phyloP scores from a whole-genome alignment of 1,140 invertebrate species.

The Phymorhynchus buccinoides region DNA sequence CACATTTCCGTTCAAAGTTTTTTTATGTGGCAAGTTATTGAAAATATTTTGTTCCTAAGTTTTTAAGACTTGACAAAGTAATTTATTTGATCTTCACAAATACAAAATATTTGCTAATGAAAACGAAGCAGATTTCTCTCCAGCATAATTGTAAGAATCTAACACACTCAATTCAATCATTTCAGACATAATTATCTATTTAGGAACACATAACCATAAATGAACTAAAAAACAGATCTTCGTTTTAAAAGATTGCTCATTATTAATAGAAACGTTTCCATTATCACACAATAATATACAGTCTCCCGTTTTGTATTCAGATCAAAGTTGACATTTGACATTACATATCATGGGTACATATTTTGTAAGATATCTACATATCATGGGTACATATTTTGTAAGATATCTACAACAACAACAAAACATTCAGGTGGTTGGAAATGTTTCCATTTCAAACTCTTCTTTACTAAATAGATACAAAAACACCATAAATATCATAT shows the following conservation, averaged over 20 bases:
- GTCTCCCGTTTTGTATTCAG: neutral
- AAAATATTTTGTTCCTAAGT: no score
- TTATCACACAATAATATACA: neutral
- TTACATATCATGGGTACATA: neutral
- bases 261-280: neutral
- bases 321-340: neutral
- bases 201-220: neutral
- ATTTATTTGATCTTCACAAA: no score
- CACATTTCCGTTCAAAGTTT: no score
- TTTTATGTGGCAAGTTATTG: no score
- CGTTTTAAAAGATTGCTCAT: neutral
- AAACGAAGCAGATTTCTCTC: no score
- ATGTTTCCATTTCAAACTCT: neutral
- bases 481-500: no score
- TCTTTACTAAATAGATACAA: neutral
- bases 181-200: no score
- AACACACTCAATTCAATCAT: no score
- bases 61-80: no score
- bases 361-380: neutral
- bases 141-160: no score
- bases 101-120: no score
- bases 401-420: neutral
- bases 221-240: neutral
- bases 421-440: neutral
- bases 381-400: neutral